A percentile compares a stretch with the other conserved stretches of the same genome.
phyloP scores from a whole-genome alignment of 1,140 invertebrate genomes.

The Hyposmocoma kahamanoa region DNA sequence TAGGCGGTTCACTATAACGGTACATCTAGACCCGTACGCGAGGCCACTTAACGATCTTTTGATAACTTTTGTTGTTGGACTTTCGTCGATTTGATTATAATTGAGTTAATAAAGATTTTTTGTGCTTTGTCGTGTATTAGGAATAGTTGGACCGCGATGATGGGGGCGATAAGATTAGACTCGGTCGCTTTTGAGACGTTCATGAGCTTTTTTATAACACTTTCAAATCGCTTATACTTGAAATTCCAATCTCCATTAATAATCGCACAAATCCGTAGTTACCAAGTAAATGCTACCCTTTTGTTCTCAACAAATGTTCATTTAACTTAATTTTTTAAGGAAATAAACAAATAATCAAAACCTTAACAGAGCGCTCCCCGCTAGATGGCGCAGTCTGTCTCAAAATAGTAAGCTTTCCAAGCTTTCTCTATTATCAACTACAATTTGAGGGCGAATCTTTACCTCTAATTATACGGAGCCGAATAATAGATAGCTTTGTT shows the following conservation, averaged over 20 bases:
- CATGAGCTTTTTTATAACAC: slow-evolving; percentile 2
- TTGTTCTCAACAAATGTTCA: neutral
- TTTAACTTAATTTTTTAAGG: neutral
- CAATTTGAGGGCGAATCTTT: slow-evolving; percentile 25
- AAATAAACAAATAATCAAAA: too few relatives aligned
- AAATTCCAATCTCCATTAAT: neutral
- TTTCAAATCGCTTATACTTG: slow-evolving; percentile 3
- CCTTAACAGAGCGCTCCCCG: slow-evolving; percentile 5
- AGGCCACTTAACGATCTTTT: slow-evolving; percentile 31
- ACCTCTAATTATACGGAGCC: slow-evolving; percentile 30
- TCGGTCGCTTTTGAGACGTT: neutral
- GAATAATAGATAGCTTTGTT: slow-evolving; percentile 38
- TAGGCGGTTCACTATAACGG: slow-evolving; percentile 42
- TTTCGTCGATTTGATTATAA: slow-evolving; percentile 26
- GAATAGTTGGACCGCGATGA: neutral
- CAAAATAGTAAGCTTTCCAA: slow-evolving; percentile 28
- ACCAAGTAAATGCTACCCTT: too few relatives aligned
- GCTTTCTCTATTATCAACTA: slow-evolving; percentile 17
- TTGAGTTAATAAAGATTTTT: slow-evolving; percentile 19
- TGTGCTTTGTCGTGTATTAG: neutral
- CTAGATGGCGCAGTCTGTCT: slow-evolving; percentile 43
- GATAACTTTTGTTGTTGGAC: slow-evolving; percentile 35
- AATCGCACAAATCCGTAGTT: too few relatives aligned
- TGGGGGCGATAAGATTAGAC: slow-evolving; percentile 8
- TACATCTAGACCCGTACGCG: slow-evolving; percentile 23